Base-by-base conservation (phyloP, 2,888 invertebrate species). In the Hyposoter dolosus region DNA sequence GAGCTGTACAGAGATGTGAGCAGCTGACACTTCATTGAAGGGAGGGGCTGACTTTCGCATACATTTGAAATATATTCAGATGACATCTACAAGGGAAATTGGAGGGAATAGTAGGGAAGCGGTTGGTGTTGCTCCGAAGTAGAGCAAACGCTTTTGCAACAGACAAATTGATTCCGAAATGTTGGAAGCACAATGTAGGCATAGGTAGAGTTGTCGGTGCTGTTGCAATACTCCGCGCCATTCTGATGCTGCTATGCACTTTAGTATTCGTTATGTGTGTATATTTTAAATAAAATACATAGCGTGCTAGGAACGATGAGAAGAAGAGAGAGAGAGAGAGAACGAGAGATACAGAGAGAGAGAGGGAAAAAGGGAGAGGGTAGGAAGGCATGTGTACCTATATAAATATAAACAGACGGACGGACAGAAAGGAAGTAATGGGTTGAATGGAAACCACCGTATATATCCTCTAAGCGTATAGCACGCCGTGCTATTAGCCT, bases 91-190 rank as follows among this genome's bases (percentile, higher is more conserved):
- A 93, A 92, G 91, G 92, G 92, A 93, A 93, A 93, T 93, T 93
- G 93, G 90, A 91, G 91, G 91, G 91, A 91, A 92, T 90, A 90
- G 90, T 19, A 19, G 40, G 91, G 89, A 89, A 89, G 89, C 88
- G 63, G 68, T 83, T 81, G 68, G 71, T 63, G 74, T 65, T 77
- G 80, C 72, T 77, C 69, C 80, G 85, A 86, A 83, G 89, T 90
- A 88, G 90, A 89, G 84, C 89, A 88, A 89, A 88, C 89, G 89
- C 84, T 89, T 88, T 88, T 88, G 88, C 89, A 89, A 85, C 90
- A 90, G 91, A 92, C 93, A 93, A 93, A 93, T 93, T 93, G 93
- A 93, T 93, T 93, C 92, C 90, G 92, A 92, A 93, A 93, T 92
- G 91, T 89, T 89, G 87, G 88, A 88, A 83, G 82, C 84, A 74